Base-by-base conservation (phyloP, 2,113 vertebrate species). In the Carlito syrichta region DNA sequence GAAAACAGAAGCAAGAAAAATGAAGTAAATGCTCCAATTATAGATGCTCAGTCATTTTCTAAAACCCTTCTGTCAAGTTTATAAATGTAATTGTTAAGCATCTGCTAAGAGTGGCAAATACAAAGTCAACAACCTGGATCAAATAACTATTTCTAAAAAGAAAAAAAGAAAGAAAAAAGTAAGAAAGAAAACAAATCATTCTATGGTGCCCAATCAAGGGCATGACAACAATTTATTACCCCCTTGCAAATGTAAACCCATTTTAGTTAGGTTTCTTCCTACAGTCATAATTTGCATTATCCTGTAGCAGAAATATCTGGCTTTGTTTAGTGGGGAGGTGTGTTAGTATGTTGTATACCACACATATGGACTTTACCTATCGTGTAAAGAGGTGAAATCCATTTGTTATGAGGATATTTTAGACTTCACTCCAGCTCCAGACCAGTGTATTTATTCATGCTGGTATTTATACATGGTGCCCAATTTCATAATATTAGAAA, bases 1-100 rank as follows among this genome's bases (percentile, higher is more conserved):
- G 74, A 84, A 92, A 92, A 92, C 43, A 97, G 91, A 87, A 86
- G 32, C 73, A 83, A 94, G 79, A 89, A 96, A 95, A 96, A 94
- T 45, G 30, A 97, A 97, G 69, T 78, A 77, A n/a, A 95, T 90
- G 89, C 95, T 32, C 81, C 85, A 96, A 94, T 86, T 81, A 86
- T 8, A 92, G 88, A 86, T 43, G 77, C 52, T 62, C 32, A 48
- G 48, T 10, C 92, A 74, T 32, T 90, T 96, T 94, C 88, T 95
- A 92, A 96, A 94, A 86, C 38, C 62, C 48, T 94, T 79, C 89
- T 96, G 60, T 96, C 79, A 50, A 79, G 6, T 89, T 97, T 86
- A 90, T 94, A 94, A 86, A 94, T 94, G 79, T 52, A 82, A 77
- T 94, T 87, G 68, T 83, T 86, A 58, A 82, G 40, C 12, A 23